Evolutionary conservation across 2,113 vertebrate genomes (phyloP).

Genomic region (Nerophis lumbriciformis): DNA sequence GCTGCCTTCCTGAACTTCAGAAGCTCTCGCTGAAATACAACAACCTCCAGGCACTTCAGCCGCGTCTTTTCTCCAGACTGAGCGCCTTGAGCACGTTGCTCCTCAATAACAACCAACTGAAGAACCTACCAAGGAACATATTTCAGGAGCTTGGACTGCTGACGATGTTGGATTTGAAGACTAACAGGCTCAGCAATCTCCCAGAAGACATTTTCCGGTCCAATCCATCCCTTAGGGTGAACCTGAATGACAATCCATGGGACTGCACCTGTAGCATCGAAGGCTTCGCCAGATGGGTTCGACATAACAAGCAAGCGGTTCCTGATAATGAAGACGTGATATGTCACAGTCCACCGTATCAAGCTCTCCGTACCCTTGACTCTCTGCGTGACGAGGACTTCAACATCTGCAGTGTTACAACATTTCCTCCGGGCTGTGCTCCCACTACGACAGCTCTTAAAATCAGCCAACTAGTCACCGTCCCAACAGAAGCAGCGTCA

Average conservation of each 20-base stretch:
- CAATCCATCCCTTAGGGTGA: slow-evolving; percentile 31
- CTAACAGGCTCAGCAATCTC: slow-evolving; percentile 52
- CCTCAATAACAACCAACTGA: slow-evolving; percentile 69
- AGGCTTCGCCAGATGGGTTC: slow-evolving; percentile 75
- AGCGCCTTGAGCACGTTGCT: slow-evolving; percentile 57
- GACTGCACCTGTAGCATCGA: slow-evolving; percentile 76
- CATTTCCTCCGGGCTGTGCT: not conserved
- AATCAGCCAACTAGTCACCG: not conserved
- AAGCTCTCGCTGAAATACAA: slow-evolving; percentile 74
- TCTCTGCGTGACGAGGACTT: slow-evolving; percentile 48
- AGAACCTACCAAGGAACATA: slow-evolving; percentile 62
- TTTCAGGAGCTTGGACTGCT: slow-evolving; percentile 68
- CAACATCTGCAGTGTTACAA: slow-evolving; percentile 19
- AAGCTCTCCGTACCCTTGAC: slow-evolving; percentile 23
- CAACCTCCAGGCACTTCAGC: slow-evolving; percentile 67
- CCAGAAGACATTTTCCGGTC: slow-evolving; percentile 53
- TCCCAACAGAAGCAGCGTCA: not conserved
- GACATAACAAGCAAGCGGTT: slow-evolving; percentile 47
- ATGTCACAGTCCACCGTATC: slow-evolving; percentile 47
- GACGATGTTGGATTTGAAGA: slow-evolving; percentile 50
- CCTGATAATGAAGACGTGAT: slow-evolving; percentile 37
- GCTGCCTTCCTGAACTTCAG: slow-evolving; percentile 69
- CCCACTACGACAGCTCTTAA: not conserved
- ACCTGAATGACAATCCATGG: slow-evolving; percentile 77
- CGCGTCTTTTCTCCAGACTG: slow-evolving; percentile 72